Percentiles rank a stretch among this genome's conserved stretches.
Evolutionary conservation across 1,140 invertebrate genomes (phyloP).

Genomic region (Drosophila orena): DNA sequence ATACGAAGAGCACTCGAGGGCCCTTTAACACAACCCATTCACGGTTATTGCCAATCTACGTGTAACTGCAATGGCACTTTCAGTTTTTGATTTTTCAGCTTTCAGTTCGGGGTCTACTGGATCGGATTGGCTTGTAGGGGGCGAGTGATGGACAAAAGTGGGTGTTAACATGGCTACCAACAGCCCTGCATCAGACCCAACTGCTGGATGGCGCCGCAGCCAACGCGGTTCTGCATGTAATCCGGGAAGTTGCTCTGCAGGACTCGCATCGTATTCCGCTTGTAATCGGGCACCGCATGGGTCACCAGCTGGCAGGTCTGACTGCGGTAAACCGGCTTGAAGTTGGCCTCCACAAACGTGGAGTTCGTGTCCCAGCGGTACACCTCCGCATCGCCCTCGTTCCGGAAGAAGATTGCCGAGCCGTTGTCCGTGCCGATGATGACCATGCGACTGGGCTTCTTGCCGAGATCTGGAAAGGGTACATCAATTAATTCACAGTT

Average conservation of each 20-base stretch:
- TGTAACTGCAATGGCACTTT: constrained; percentile 52
- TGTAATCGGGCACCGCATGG: constrained; percentile 86
- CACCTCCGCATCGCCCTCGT: constrained; percentile 87
- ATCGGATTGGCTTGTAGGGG: constrained; percentile 10
- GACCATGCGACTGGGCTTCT: constrained; percentile 86
- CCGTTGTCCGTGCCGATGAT: constrained; percentile 88
- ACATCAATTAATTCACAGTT: not conserved
- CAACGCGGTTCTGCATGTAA: constrained; percentile 87
- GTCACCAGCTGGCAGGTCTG: constrained; percentile 86
- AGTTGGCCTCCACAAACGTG: constrained; percentile 85
- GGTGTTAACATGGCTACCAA: constrained; percentile 51
- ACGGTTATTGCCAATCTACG: constrained; percentile 34
- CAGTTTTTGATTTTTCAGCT: constrained; percentile 9
- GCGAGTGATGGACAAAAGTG: not conserved
- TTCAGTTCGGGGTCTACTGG: constrained; percentile 33
- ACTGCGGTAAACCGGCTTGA: constrained; percentile 86
- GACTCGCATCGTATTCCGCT: constrained; percentile 86
- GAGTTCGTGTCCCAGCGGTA: constrained; percentile 88
- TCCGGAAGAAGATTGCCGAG: constrained; percentile 87
- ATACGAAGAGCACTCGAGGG: constrained; percentile 25
- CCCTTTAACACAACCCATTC: constrained; percentile 13
- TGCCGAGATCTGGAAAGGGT: constrained; percentile 85
- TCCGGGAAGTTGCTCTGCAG: constrained; percentile 88
- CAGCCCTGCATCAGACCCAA: constrained; percentile 85
- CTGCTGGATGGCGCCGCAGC: constrained; percentile 87